These are phyloP conservation scores for Cataglyphis hispanica DNA, from an alignment of 1,140 invertebrate genomes.

Conservation along the genomic window DNA sequence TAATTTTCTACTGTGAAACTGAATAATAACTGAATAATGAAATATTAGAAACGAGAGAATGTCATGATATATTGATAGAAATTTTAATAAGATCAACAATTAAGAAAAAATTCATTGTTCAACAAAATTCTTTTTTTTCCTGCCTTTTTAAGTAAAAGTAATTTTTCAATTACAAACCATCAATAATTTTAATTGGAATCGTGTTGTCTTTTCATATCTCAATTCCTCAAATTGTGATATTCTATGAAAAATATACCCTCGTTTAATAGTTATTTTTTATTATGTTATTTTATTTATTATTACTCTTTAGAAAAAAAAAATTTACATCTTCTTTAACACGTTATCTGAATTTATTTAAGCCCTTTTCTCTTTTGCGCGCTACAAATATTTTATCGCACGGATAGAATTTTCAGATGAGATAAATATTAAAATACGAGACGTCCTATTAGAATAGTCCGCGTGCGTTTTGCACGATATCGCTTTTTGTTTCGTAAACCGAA, in stretches of 20 bases:
- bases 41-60: conserved; percentile 42
- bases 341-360: not conserved
- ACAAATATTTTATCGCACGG: not conserved
- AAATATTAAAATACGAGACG: conserved; percentile 17
- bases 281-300: not conserved
- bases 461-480: not conserved
- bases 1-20: conserved; percentile 69
- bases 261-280: not conserved
- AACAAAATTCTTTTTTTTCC: not conserved
- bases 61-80: not conserved
- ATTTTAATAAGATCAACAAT: conserved; percentile 1
- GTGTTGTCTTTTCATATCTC: conserved; percentile 1
- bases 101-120: not conserved
- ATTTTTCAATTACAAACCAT: conserved; percentile 22
- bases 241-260: not conserved
- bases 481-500: conserved; percentile 46
- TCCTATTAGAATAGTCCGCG: not conserved
- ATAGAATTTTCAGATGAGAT: not conserved
- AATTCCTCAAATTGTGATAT: not conserved
- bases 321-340: not conserved
- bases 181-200: conserved; percentile 22
- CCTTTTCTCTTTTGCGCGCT: not conserved
- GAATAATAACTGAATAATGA: conserved; percentile 77
- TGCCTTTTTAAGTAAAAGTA: conserved; percentile 10
- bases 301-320: not conserved